Evolutionary conservation across 1,140 invertebrate species (phyloP).

Genomic region (Parasteatoda tepidariorum): DNA sequence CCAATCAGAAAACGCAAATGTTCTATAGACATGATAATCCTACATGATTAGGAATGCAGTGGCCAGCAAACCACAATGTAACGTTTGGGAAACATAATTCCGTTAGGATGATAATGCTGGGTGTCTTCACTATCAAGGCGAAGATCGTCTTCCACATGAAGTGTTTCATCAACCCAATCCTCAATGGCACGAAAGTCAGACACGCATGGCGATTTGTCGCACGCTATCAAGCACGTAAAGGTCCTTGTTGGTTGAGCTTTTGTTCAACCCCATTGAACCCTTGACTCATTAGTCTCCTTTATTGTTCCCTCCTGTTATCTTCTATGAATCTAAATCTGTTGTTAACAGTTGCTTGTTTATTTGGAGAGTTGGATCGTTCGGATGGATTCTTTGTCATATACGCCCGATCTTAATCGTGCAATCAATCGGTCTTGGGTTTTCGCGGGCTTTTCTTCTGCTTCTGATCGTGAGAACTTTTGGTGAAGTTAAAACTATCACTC

Average conservation of each 20-base stretch:
- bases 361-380: too few relatives aligned
- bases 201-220: conserved; percentile 41
- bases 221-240: conserved; percentile 55
- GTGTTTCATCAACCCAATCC: background rate
- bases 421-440: background rate
- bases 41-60: conserved; percentile 30
- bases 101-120: conserved; percentile 22
- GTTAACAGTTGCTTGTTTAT: conserved; percentile 13
- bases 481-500: background rate
- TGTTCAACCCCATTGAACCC: conserved; percentile 57
- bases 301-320: conserved; percentile 24
- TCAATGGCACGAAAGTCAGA: conserved; percentile 5
- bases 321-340: background rate
- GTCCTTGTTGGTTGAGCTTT: conserved; percentile 38
- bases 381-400: too few relatives aligned
- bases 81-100: conserved; percentile 27
- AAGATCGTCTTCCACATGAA: conserved; percentile 25
- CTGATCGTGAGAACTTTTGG: background rate
- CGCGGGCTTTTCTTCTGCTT: background rate
- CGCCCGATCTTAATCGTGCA: too few relatives aligned
- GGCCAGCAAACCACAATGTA: conserved; percentile 11
- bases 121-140: conserved; percentile 1
- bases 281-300: conserved; percentile 35
- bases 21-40: conserved; percentile 31
- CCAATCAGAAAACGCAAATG: conserved; percentile 12